These are phyloP conservation scores for Ophthalmolycus amberensis DNA, from an alignment of 2,113 vertebrate genomes.

Conservation along the genomic window DNA sequence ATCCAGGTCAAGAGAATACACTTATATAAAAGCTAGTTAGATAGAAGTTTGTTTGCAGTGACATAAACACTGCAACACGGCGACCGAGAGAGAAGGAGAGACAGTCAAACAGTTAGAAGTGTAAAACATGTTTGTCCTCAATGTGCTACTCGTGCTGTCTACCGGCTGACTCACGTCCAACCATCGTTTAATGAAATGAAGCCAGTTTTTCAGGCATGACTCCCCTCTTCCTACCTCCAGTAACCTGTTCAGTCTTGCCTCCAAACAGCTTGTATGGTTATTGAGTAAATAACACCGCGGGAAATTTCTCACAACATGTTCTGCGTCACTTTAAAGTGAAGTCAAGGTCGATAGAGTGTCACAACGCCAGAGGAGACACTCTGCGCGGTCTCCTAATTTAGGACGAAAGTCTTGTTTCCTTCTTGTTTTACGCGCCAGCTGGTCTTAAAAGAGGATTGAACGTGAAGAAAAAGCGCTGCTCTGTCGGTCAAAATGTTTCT, in stretches of 20 bases:
- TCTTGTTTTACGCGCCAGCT: constrained; percentile 17
- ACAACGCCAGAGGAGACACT: constrained; percentile 9
- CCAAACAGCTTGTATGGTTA: constrained; percentile 57
- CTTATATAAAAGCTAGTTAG: constrained; percentile 52
- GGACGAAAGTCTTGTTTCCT: not conserved
- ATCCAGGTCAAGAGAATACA: constrained; percentile 44
- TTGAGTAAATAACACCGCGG: constrained; percentile 64
- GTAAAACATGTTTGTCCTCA: constrained; percentile 47
- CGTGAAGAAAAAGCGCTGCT: not conserved
- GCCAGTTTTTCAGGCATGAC: constrained; percentile 75
- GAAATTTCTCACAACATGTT: constrained; percentile 27
- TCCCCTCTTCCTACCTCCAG: constrained; percentile 61
- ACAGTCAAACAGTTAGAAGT: constrained; percentile 17
- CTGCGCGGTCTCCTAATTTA: not conserved
- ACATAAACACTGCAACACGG: constrained; percentile 42
- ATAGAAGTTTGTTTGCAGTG: constrained; percentile 56
- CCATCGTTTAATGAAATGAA: constrained; percentile 60
- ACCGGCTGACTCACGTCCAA: constrained; percentile 60
- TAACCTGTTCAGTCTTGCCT: constrained; percentile 81
- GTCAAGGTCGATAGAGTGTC: constrained; percentile 9
- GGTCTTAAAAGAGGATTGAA: not conserved
- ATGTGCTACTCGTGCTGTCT: constrained; percentile 37
- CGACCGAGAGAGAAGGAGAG: not conserved
- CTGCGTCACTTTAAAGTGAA: constrained; percentile 16
- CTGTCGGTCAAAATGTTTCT: constrained; percentile 8